These are phyloP conservation scores for Drosophila sproati DNA, from an alignment of 1,140 invertebrate species.

Conservation along the genomic window DNA sequence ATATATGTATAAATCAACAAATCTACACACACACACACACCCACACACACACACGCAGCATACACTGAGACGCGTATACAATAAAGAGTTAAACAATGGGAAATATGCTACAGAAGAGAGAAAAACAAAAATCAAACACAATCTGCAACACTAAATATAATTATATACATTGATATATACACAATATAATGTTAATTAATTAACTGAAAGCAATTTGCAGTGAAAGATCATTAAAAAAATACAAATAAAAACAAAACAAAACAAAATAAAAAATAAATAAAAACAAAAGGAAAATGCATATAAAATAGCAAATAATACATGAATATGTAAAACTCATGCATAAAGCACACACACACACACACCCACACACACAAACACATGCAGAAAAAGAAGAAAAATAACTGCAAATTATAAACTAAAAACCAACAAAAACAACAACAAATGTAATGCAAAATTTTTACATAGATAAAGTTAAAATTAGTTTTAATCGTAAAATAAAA, in stretches of 20 bases:
- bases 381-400: conserved; percentile 6
- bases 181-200: conserved; percentile 35
- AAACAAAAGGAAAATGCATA: conserved; percentile 18
- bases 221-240: conserved; percentile 15
- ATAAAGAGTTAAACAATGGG: conserved; percentile 26
- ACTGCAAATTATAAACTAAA: conserved; percentile 12
- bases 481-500: conserved; percentile 43
- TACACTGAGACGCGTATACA: conserved; percentile 27
- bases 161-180: conserved; percentile 31
- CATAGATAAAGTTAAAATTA: conserved; percentile 48
- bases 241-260: conserved; percentile 6
- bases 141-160: conserved; percentile 31
- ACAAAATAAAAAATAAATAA: conserved; percentile 12
- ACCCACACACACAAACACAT: conserved; percentile 5
- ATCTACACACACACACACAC: conserved; percentile 10
- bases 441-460: conserved; percentile 47
- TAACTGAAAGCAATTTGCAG: conserved; percentile 44
- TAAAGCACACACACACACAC: conserved; percentile 25
- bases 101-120: conserved; percentile 21
- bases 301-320: conserved; percentile 42
- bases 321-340: conserved; percentile 44
- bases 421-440: conserved; percentile 13
- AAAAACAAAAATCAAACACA: conserved; percentile 32
- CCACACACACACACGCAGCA: conserved; percentile 18
- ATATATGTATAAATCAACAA: conserved; percentile 34